Base-by-base conservation (phyloP, 2,113 vertebrate species). In the Siniperca knerii region DNA sequence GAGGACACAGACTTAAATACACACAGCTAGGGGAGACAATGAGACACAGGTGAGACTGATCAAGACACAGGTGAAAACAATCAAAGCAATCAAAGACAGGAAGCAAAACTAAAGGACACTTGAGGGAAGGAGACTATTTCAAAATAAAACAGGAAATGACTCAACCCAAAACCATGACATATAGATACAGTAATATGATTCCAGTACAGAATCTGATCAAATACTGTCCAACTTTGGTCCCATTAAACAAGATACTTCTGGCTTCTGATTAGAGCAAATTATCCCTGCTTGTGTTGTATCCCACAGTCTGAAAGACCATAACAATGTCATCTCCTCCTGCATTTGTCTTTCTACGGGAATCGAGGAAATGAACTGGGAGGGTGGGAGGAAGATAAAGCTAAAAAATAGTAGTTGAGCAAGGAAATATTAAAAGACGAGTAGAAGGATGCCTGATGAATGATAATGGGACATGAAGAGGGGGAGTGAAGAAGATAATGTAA, bases 391-490 rank as follows among this genome's bases (percentile, higher is more conserved):
- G 82, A 88, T 80, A 79, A 78, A 65, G 61, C n/a, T 25, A 55
- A 83, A 75, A 78, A 57, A 71, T 70, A 60, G 72, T 46, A 46
- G 66, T 66, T 67, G 83, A 90, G 67, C 72, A 57, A 35, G 69
- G 81, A 86, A 82, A 81, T 79, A 79, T 79, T 75, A 78, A 82
- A 81, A 83, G 65, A 67, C 55, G 75, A 83, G 69, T 71, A 50
- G 81, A 65, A 79, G 58, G 79, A 83, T 71, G 87, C 33, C 60
- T 87, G 82, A 91, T 74, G 55, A 90, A 90, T 87, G 89, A 93
- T 89, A 85, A 91, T 88, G 77, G 82, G 54, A 86, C 85, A 77
- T 44, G 73, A 75, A 81, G 80, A 69, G 77, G 60, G 52, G 58
- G 72, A 18, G 88, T 64, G 75, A 87, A 62, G 52, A 85, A 74